phyloP scores from a whole-genome alignment of 2,113 vertebrate species.

The Xenotilapia longispinis region DNA sequence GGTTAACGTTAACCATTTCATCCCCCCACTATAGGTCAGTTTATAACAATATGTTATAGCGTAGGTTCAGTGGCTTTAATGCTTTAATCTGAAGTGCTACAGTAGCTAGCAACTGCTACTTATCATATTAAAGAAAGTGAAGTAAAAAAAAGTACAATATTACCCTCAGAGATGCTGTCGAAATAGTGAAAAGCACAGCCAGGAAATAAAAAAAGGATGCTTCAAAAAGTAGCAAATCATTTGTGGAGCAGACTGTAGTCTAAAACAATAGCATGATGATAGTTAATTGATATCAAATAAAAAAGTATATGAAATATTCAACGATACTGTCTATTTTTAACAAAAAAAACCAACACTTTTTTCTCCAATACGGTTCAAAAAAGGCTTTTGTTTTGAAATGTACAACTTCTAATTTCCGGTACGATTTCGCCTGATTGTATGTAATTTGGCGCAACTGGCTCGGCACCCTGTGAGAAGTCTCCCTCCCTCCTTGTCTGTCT shows the following conservation, averaged over 20 bases:
- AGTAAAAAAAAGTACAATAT: background rate
- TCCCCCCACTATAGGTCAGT: no score
- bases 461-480: background rate
- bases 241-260: background rate
- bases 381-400: conserved; percentile 29
- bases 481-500: background rate
- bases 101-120: background rate
- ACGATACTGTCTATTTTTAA: background rate
- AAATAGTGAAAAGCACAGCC: background rate
- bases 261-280: background rate
- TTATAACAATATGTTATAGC: background rate
- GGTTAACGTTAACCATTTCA: background rate
- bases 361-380: background rate
- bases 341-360: background rate
- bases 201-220: background rate
- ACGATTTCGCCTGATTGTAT: background rate
- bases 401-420: background rate
- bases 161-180: background rate
- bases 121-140: background rate
- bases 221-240: background rate
- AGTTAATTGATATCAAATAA: background rate
- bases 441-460: background rate
- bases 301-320: background rate
- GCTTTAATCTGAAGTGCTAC: background rate
- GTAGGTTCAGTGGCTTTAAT: background rate